Evolutionary conservation across 2,888 invertebrate genomes (phyloP).

Genomic region (Drosophila macrospina): DNA sequence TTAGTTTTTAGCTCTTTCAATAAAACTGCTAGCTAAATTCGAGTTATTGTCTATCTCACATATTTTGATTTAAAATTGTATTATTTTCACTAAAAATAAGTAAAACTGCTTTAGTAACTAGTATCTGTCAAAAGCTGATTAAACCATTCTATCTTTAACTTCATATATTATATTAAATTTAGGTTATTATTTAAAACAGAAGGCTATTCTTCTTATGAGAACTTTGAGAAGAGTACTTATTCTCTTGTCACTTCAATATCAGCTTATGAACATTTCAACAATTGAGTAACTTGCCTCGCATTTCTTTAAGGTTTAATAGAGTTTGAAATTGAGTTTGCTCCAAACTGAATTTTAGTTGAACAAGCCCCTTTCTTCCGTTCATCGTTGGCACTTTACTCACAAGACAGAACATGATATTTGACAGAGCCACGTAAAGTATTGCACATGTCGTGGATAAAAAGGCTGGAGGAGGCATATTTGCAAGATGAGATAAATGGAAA

Average conservation of each 20-base stretch:
- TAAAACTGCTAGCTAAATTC: too few relatives aligned
- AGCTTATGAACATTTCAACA: background rate
- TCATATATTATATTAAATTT: too few relatives aligned
- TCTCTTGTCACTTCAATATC: background rate
- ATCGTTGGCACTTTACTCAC: conserved; percentile 22
- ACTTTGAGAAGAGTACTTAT: background rate
- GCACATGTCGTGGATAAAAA: conserved; percentile 30
- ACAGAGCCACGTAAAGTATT: conserved; percentile 50
- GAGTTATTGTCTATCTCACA: too few relatives aligned
- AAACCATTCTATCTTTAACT: too few relatives aligned
- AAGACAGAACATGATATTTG: conserved; percentile 7
- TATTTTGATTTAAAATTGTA: too few relatives aligned
- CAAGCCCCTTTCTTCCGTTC: conserved; percentile 13
- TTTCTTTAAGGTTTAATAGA: background rate
- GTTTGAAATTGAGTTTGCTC: background rate
- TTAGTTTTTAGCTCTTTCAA: too few relatives aligned
- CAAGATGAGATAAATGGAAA: conserved; percentile 21
- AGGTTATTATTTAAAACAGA: too few relatives aligned
- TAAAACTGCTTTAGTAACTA: too few relatives aligned
- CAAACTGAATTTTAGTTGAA: conserved; percentile 1
- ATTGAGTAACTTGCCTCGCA: background rate
- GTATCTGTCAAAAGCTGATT: too few relatives aligned
- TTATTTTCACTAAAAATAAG: too few relatives aligned
- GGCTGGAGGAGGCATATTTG: background rate
- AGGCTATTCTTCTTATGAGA: too few relatives aligned